Evolutionary conservation across 2,888 invertebrate genomes (phyloP).

Genomic region (Aphidius colemani): DNA sequence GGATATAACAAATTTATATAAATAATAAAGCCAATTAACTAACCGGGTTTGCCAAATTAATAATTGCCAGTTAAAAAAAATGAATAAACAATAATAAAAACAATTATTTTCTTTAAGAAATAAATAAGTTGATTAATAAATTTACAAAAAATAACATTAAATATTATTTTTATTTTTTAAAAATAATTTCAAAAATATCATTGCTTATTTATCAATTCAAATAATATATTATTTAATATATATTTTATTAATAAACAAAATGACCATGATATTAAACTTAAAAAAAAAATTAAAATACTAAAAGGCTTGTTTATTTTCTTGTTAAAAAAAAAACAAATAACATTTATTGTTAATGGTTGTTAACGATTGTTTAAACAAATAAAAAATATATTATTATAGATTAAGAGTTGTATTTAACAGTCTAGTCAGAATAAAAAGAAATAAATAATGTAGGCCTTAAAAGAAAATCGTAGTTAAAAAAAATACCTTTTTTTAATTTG

Average conservation of each 20-base stretch:
- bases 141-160: neutral
- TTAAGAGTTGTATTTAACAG: neutral
- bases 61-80: conserved; percentile 1
- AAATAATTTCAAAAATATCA: too few species aligned
- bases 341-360: conserved; percentile 21
- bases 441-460: conserved; percentile 5
- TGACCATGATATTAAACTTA: too few species aligned
- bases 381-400: conserved; percentile 13
- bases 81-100: conserved; percentile 6
- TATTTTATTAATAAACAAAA: too few species aligned
- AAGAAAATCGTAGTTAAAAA: neutral
- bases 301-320: too few species aligned
- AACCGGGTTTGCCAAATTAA: conserved; percentile 5
- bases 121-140: too few species aligned
- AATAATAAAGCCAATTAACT: too few species aligned
- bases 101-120: neutral
- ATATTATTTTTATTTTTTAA: neutral
- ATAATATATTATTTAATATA: neutral
- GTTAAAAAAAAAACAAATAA: neutral
- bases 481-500: neutral
- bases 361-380: conserved; percentile 15
- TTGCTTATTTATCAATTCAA: neutral
- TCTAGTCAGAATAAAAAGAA: neutral
- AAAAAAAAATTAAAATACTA: neutral
- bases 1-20: neutral